Base-by-base conservation (phyloP, 2,113 vertebrate species). In the Anolis sagrei region DNA sequence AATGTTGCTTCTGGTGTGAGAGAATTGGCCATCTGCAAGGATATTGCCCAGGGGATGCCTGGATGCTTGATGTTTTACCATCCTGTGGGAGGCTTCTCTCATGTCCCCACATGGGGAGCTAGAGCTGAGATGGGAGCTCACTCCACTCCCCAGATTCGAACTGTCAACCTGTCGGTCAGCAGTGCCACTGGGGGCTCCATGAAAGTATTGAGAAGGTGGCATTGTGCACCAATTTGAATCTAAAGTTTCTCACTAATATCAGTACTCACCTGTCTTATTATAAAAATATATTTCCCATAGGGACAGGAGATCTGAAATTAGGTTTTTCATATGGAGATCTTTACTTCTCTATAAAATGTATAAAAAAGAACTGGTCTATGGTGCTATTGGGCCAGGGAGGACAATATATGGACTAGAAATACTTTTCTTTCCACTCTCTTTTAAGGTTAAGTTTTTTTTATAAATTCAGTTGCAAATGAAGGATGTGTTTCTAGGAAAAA, bases 401-500 rank as follows among this genome's bases (percentile, higher is more conserved):
- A 81, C 73, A 91, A 83, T 85, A 81, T 16, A 7, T 66, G 86
- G 69, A 51, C 81, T 83, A 21, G 23, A 66, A 68, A 79, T 92
- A 49, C 11, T 49, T 34, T 88, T 88, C 90, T 84, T 61, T 88
- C 86, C 81, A 77, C 85, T 70, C 77, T 94, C 72, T 83, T 70
- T 87, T 93, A 80, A 86, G 92, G 88, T 88, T 91, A 76, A 81
- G 86, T 84, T 49, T 83, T 75, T 83, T 86, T 91, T 90, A 86
- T 79, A 89, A 89, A 90, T 88, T 93, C 92, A 93, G 92, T 78
- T 91, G 81, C 82, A 83, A 87, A 79, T 91, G 66, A 9, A 48
- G 90, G 90, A 93, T 91, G 93, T 77, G 79, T 87, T 93, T 91
- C 66, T 88, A 89, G 73, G 80, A 93, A 91, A 86, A 94, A 92